phyloP scores from a whole-genome alignment of 2,113 vertebrate genomes.

The Cyanoramphus novaezelandiae region DNA sequence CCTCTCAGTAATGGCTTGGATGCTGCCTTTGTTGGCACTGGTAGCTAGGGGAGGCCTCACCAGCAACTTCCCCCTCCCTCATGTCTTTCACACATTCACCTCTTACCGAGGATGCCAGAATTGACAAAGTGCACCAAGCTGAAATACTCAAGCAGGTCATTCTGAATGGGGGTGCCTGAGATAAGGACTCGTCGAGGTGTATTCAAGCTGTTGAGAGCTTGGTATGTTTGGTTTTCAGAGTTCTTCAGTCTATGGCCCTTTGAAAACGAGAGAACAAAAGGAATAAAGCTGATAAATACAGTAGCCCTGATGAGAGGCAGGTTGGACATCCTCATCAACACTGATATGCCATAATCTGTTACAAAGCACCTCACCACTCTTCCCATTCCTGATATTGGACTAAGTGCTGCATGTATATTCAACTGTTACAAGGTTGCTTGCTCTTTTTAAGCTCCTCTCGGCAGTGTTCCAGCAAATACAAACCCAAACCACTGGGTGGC shows the following conservation, averaged over 20 bases:
- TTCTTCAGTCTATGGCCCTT: constrained; percentile 97
- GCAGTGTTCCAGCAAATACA: neutral
- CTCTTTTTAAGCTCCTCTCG: neutral
- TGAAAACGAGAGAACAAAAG: neutral
- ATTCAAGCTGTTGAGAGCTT: constrained; percentile 88
- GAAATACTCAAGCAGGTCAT: constrained; percentile 97
- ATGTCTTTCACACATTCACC: neutral
- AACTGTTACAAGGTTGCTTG: neutral
- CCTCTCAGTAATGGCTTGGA: neutral
- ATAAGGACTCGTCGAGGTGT: constrained; percentile 91
- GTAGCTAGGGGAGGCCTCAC: neutral
- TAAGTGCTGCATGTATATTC: neutral
- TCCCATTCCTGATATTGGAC: neutral
- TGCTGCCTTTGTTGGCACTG: neutral
- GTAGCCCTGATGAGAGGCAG: neutral
- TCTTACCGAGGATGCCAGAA: constrained; percentile 90
- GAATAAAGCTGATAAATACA: neutral
- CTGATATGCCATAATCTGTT: neutral
- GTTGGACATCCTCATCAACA: neutral
- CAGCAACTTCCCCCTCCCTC: neutral
- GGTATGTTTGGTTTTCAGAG: constrained; percentile 97
- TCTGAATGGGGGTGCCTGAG: constrained; percentile 96
- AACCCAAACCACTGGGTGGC: constrained; percentile 21
- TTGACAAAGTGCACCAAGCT: constrained; percentile 97
- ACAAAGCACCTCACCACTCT: neutral